Percentiles rank a stretch among this genome's conserved stretches.
Evolutionary conservation across 1,140 invertebrate genomes (phyloP).

Genomic region (Anoplolepis gracilipes): DNA sequence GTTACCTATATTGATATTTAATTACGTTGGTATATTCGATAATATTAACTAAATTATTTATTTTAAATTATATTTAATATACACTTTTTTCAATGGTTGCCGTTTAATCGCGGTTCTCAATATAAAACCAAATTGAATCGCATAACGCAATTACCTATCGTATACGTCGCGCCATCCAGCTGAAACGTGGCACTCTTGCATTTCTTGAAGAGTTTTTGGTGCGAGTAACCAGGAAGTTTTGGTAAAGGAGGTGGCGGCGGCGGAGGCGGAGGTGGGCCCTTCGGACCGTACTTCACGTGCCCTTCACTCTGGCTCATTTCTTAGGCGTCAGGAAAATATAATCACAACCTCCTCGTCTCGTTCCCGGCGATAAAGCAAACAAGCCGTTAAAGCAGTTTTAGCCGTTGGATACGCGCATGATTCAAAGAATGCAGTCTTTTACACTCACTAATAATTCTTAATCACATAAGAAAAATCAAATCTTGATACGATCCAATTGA

Average conservation of each 20-base stretch:
- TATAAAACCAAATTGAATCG: neutral
- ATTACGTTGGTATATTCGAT: neutral
- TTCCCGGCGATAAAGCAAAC: neutral
- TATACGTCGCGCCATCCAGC: constrained; percentile 92
- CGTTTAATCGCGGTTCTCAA: neutral
- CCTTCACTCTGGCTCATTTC: constrained; percentile 49
- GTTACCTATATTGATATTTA: neutral
- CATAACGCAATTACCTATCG: constrained; percentile 89
- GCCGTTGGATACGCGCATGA: constrained; percentile 13
- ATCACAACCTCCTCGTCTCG: constrained; percentile 8
- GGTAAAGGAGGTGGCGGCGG: constrained; percentile 67
- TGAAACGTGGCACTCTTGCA: constrained; percentile 93
- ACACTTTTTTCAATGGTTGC: neutral
- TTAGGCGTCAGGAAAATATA: constrained; percentile 41
- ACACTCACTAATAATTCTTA: neutral
- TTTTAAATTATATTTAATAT: neutral
- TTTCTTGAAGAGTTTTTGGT: constrained; percentile 89
- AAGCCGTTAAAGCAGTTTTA: constrained; percentile 14
- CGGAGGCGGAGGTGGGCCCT: constrained; percentile 50
- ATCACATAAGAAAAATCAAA: no score
- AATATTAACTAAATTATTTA: neutral
- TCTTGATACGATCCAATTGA: neutral
- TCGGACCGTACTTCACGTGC: constrained; percentile 56
- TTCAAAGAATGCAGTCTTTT: constrained; percentile 2
- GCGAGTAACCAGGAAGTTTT: constrained; percentile 64